Evolutionary conservation across 2,888 invertebrate species (phyloP).

Genomic region (Holacanthella duospinosa): DNA sequence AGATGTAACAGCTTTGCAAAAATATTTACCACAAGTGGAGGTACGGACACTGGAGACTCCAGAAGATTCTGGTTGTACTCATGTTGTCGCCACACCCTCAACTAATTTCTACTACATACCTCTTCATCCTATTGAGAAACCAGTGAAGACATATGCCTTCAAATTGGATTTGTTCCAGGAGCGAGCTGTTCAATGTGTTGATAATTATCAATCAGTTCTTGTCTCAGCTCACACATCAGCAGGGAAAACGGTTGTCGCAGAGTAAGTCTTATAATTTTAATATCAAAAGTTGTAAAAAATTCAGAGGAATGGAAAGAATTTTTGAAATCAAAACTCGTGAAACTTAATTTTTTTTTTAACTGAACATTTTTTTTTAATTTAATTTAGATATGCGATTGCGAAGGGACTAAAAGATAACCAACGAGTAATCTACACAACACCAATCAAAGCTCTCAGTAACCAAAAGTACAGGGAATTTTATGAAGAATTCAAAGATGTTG

Average conservation of each 20-base stretch:
- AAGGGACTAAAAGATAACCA: constrained; percentile 86
- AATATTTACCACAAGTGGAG: constrained; percentile 66
- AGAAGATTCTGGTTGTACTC: constrained; percentile 69
- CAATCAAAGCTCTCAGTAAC: constrained; percentile 97
- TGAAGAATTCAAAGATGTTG: constrained; percentile 96
- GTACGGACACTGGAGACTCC: constrained; percentile 81
- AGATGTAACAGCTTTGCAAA: constrained; percentile 48
- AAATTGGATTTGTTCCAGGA: constrained; percentile 95
- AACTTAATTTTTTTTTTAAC: not conserved
- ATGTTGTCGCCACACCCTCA: constrained; percentile 91
- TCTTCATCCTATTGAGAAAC: constrained; percentile 51
- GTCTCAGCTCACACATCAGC: constrained; percentile 99
- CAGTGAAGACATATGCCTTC: constrained; percentile 88
- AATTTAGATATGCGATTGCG: constrained; percentile 77
- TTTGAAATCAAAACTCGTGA: too few relatives aligned
- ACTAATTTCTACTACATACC: constrained; percentile 64
- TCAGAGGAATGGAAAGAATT: not conserved
- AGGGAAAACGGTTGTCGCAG: constrained; percentile 94
- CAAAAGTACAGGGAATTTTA: constrained; percentile 97
- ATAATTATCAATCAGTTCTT: constrained; percentile 94
- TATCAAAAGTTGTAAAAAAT: too few relatives aligned
- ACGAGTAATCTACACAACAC: constrained; percentile 97
- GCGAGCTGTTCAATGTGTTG: constrained; percentile 90
- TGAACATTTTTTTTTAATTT: not conserved
- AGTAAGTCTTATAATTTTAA: constrained; percentile 57